Base-by-base conservation (phyloP, 2,888 invertebrate species). In the Galeopsomyia nigrocyanea region DNA sequence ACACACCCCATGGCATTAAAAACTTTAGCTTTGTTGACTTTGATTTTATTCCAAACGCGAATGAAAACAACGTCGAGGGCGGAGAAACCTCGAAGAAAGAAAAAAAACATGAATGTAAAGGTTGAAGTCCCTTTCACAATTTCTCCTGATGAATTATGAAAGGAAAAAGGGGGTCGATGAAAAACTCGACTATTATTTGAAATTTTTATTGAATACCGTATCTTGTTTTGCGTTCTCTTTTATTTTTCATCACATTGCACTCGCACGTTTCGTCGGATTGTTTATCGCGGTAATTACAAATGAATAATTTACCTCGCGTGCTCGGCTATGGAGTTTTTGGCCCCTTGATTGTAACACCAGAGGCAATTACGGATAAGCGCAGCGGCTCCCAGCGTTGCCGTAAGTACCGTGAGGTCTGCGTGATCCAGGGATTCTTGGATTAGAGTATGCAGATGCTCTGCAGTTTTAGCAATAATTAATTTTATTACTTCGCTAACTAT, bases 381-480 rank as follows among this genome's bases (percentile, higher is more conserved):
- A 0, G 94, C 92, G 0, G 95, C 95, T 0, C 95, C 95, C 9
- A 95, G 90, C 0, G 95, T 94, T 0, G 94, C 94, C 0, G 94
- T 94, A 6, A 95, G 83, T 16, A 94, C 94, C 0, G 94, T 92
- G 17, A 95, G 87, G 84, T 95, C 95, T 0, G 95, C 95, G 81
- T 95, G 95, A 87, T 95, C 95, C 17, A 95, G 84, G 0, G 95
- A 94, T 84, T 95, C 95, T 87, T 95, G 95, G 0, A 93, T 94
- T 10, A 95, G 82, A 50, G 92, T 89, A 83, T 95, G 94, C 0
- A 95, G 89, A 82, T 95, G 95, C 80, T 94, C 94, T 90, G 56
- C 19, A 55, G 6, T 21, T 19, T 21, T 16, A 57, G 26, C 5
- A 16, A 46, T 16, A 16, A 16, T 56, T 19, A 66, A 39, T 66